Percentiles rank a stretch among this genome's conserved stretches.
phyloP scores from a whole-genome alignment of 1,140 invertebrate species.

The Coenobita brevimanus region DNA sequence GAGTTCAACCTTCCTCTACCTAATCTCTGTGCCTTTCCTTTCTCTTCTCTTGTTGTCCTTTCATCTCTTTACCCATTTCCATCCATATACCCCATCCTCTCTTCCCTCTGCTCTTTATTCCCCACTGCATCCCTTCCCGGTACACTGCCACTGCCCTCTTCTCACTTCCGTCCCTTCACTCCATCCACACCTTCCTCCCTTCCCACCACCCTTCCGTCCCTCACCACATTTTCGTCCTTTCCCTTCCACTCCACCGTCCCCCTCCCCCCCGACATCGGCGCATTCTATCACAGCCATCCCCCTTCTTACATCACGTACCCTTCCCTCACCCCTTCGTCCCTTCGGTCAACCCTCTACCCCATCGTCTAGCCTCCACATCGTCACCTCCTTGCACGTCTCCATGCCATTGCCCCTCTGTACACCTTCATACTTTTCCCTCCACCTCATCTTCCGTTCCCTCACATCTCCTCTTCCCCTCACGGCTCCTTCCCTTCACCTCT shows the following conservation, averaged over 20 bases:
- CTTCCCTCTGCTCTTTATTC: slow-evolving; percentile 12
- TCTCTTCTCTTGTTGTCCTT: background rate
- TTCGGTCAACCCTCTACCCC: too few relatives aligned
- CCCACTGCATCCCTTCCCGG: slow-evolving; percentile 24
- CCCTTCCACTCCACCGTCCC: too few relatives aligned
- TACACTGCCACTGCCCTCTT: slow-evolving; percentile 18
- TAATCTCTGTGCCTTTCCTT: slow-evolving; percentile 1
- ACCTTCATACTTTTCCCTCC: background rate
- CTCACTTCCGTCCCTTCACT: too few relatives aligned
- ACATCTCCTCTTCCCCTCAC: background rate
- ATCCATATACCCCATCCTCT: background rate
- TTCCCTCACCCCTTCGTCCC: too few relatives aligned
- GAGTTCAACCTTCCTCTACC: too few relatives aligned
- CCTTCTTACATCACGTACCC: too few relatives aligned
- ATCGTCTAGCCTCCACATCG: too few relatives aligned
- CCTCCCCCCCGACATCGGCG: too few relatives aligned
- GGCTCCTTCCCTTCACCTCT: slow-evolving; percentile 1
- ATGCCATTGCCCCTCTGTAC: too few relatives aligned
- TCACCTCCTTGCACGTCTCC: too few relatives aligned
- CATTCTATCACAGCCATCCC: too few relatives aligned
- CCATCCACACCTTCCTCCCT: background rate
- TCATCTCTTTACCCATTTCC: background rate
- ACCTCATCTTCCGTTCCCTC: slow-evolving; percentile 3
- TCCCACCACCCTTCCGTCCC: background rate
- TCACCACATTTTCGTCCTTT: background rate